Percentiles rank a stretch among this genome's conserved stretches.
These are phyloP conservation scores for Dipodomys stephensi DNA, from an alignment of 2,113 vertebrate species.

Conservation along the genomic window DNA sequence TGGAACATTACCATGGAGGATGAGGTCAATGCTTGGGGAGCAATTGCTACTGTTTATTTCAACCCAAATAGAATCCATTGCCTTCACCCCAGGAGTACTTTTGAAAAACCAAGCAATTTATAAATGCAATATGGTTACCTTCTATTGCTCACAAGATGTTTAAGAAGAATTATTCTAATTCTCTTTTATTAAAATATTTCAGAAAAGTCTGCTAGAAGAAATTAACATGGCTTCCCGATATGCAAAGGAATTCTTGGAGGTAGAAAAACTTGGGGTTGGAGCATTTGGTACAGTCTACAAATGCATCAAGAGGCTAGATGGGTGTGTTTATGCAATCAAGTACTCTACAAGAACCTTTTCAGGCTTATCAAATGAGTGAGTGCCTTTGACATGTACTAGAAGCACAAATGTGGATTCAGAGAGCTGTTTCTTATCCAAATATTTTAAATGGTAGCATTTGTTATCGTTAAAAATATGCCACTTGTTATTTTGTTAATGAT, in stretches of 20 bases:
- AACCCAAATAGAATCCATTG: not conserved
- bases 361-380: conserved; percentile 95
- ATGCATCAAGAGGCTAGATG: conserved; percentile 97
- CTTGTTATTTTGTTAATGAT: not conserved
- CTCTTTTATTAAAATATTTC: conserved; percentile 72
- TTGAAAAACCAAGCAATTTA: not conserved
- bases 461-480: not conserved
- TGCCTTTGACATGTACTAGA: conserved; percentile 69
- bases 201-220: conserved; percentile 91
- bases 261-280: conserved; percentile 94
- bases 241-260: conserved; percentile 96
- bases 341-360: conserved; percentile 91
- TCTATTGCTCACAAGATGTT: not conserved
- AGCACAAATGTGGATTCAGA: not conserved
- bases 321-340: conserved; percentile 97
- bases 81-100: conserved; percentile 14
- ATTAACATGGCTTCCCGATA: conserved; percentile 95
- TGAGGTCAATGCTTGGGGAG: too few species aligned
- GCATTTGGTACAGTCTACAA: conserved; percentile 97
- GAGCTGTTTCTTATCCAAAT: conserved; percentile 17
- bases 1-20: not conserved
- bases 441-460: not conserved
- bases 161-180: not conserved
- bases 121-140: not conserved
- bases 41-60: not conserved